These are phyloP conservation scores for Karalla daura DNA, from an alignment of 2,797 vertebrate genomes.

Conservation along the genomic window DNA sequence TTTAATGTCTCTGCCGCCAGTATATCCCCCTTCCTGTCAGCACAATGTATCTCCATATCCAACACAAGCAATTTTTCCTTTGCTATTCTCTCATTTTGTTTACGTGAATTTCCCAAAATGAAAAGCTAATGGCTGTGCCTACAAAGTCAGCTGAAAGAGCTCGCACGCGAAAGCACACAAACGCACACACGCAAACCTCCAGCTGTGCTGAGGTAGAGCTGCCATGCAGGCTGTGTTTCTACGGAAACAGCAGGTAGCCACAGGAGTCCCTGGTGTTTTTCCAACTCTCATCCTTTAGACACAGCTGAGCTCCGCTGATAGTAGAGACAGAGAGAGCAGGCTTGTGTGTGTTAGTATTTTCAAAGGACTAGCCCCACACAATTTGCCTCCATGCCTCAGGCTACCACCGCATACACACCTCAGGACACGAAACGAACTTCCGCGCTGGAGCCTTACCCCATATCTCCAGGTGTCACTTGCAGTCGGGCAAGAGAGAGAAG, in stretches of 20 bases:
- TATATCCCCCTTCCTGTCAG: neutral
- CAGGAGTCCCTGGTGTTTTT: constrained; percentile 71
- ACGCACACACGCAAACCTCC: constrained; percentile 35
- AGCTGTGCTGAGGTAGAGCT: constrained; percentile 64
- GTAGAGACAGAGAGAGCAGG: constrained; percentile 40
- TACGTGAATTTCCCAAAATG: constrained; percentile 23
- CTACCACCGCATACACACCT: constrained; percentile 50
- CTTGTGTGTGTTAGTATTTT: constrained; percentile 36
- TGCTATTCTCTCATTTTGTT: constrained; percentile 14
- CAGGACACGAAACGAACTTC: constrained; percentile 49
- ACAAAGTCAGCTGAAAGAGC: constrained; percentile 24
- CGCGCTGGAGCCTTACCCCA: constrained; percentile 36
- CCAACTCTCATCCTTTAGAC: constrained; percentile 68
- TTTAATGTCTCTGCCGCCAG: constrained; percentile 12
- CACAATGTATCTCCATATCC: neutral
- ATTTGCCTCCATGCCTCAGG: constrained; percentile 41
- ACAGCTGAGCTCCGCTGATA: constrained; percentile 77
- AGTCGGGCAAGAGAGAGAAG: constrained; percentile 8
- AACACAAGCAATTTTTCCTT: neutral
- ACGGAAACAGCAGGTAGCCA: constrained; percentile 78
- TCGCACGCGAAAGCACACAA: constrained; percentile 14
- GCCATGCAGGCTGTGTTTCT: constrained; percentile 73
- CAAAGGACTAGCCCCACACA: constrained; percentile 51
- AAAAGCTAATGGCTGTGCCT: constrained; percentile 32
- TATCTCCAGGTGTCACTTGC: constrained; percentile 43